phyloP scores from a whole-genome alignment of 2,797 vertebrate genomes.

The Sebastes minor region DNA sequence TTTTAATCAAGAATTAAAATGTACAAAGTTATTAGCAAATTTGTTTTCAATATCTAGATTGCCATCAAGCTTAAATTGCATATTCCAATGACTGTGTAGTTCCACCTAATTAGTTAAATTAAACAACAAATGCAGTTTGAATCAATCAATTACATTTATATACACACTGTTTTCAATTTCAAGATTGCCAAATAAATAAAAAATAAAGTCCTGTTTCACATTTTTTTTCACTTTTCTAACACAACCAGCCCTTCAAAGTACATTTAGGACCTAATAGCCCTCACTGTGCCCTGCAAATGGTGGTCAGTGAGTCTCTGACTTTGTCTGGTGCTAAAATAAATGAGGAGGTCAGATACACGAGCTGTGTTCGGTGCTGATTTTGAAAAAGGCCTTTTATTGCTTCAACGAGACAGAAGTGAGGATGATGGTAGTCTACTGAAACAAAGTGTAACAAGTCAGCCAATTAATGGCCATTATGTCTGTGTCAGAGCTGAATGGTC shows the following conservation, averaged over 20 bases:
- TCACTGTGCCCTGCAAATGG: neutral
- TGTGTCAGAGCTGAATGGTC: conserved; percentile 14
- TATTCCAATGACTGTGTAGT: neutral
- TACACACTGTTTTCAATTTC: neutral
- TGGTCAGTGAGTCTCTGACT: neutral
- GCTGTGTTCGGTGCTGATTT: neutral
- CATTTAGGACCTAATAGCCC: neutral
- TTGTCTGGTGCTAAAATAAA: neutral
- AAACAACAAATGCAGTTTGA: neutral
- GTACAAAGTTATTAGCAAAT: neutral
- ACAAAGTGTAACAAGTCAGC: conserved; percentile 10
- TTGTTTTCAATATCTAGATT: neutral
- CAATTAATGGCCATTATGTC: conserved; percentile 20
- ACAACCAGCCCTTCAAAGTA: neutral
- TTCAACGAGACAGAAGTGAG: neutral
- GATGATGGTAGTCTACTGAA: neutral
- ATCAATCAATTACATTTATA: neutral
- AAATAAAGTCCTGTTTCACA: neutral
- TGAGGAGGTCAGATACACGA: neutral
- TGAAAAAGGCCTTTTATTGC: conserved; percentile 1
- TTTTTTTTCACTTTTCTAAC: neutral
- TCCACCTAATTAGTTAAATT: neutral
- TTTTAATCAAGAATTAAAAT: neutral
- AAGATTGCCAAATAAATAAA: neutral
- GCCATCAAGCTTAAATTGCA: neutral